Base-by-base conservation (phyloP, 2,797 vertebrate species). In the Pelochelys cantorii region DNA sequence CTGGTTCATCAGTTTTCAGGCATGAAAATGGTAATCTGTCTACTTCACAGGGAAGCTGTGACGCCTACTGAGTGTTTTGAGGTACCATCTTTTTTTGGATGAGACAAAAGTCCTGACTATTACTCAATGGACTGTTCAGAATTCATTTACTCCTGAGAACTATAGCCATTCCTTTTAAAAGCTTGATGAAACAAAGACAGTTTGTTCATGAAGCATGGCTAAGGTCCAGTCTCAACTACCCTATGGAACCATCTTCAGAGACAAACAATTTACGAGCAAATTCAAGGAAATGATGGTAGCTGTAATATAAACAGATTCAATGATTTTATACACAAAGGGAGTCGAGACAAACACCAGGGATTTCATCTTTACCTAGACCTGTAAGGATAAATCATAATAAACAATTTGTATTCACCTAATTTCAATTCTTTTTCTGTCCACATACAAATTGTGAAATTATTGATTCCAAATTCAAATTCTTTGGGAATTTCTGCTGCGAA, bases 291-390 rank as follows among this genome's bases (percentile, higher is more conserved):
- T 22, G 0, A 54, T 5, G 22, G 57, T 59, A 87, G 22, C 29
- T n/a, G 18, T 1, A 83, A 29, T 17, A 0, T 0, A 12, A 2
- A 78, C 4, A 85, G 59, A 54, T 83, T 2, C 55, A 57, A 17
- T 55, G 8, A 4, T 68, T 54, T 34, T 83, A 27, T 37, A 5
- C 18, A 27, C 53, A 0, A 53, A 34, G 91, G 77, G 1, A 71
- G 94, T 91, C 7, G 57, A 84, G 11, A 9, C 88, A 79, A 15
- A 71, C 82, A 87, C 59, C 59, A 65, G 62, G 71, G 11, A 71
- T 22, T 86, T 86, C 82, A 88, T 93, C 84, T 1, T 37, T 60
- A 85, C 65, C 7, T 95, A 7, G 83, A n/a, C 3, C 52, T 79
- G 42, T 88, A 48, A 92, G 59, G 17, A 11, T 84, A 1, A 1